A percentile compares a stretch with the other conserved stretches of the same genome.
Evolutionary conservation across 2,797 vertebrate species (phyloP).

Genomic region (Sebastes glaucus): DNA sequence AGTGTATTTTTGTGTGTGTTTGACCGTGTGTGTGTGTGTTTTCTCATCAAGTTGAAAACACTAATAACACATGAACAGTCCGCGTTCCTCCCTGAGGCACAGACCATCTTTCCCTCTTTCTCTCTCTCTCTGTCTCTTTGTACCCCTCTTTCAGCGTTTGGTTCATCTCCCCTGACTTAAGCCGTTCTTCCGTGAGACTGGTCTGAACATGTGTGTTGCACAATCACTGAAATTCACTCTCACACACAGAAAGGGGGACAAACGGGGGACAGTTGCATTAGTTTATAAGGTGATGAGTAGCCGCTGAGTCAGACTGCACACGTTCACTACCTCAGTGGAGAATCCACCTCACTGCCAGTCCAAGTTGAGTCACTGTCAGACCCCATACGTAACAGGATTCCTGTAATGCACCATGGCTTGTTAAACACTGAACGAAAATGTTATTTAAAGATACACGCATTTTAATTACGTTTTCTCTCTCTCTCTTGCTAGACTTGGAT

Average conservation of each 20-base stretch:
- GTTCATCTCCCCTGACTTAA: constrained; percentile 55
- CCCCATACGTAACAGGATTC: constrained; percentile 21
- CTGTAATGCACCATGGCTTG: constrained; percentile 21
- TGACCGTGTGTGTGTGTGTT: neutral
- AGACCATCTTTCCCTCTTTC: neutral
- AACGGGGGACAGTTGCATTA: constrained; percentile 8
- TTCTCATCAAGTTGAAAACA: constrained; percentile 19
- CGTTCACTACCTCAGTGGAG: constrained; percentile 23
- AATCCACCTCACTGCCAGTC: neutral
- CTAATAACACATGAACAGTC: constrained; percentile 22
- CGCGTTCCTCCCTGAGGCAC: constrained; percentile 28
- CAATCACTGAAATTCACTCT: constrained; percentile 30
- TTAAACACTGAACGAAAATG: constrained; percentile 6
- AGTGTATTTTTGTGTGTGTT: neutral
- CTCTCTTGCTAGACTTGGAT: constrained; percentile 79
- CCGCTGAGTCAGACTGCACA: constrained; percentile 24
- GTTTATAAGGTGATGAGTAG: constrained; percentile 16
- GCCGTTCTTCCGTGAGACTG: constrained; percentile 65
- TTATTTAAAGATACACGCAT: constrained; percentile 22
- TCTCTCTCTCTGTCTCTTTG: neutral
- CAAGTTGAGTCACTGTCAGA: constrained; percentile 29
- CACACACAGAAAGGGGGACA: constrained; percentile 11
- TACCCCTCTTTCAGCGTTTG: constrained; percentile 6
- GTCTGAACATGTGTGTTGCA: constrained; percentile 52
- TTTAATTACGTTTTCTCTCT: constrained; percentile 3